Percentiles rank a stretch among this genome's conserved stretches.
Evolutionary conservation across 2,888 invertebrate species (phyloP).

Genomic region (Belgica antarctica): DNA sequence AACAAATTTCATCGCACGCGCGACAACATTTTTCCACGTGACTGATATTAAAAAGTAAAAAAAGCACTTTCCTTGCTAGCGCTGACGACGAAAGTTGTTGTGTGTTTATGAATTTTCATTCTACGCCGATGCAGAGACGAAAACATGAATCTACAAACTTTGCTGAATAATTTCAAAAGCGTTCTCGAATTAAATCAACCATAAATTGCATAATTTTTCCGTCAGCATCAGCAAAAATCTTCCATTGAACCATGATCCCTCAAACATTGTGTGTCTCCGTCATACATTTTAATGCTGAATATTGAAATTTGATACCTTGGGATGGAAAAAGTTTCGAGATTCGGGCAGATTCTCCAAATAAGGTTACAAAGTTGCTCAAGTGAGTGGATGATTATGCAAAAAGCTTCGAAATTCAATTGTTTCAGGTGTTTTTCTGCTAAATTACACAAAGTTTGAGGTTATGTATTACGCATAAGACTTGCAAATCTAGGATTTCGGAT

Average conservation of each 20-base stretch:
- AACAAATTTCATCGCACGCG: conserved; percentile 46
- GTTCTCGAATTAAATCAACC: neutral
- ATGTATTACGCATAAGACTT: too few species aligned
- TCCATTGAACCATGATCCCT: conserved; percentile 19
- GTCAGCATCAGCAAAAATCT: neutral
- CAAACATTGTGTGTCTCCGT: neutral
- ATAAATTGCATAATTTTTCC: conserved; percentile 22
- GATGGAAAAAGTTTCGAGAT: too few species aligned
- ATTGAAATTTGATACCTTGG: conserved; percentile 35
- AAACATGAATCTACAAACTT: too few species aligned
- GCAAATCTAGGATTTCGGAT: too few species aligned
- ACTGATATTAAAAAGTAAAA: conserved; percentile 46
- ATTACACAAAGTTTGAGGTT: too few species aligned
- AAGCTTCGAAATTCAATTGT: too few species aligned
- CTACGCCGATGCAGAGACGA: neutral
- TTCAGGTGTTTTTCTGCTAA: too few species aligned
- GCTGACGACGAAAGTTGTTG: too few species aligned
- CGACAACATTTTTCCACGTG: conserved; percentile 48
- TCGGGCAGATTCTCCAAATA: too few species aligned
- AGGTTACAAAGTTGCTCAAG: too few species aligned
- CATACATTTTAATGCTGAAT: conserved; percentile 36
- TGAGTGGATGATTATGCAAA: too few species aligned
- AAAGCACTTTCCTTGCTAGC: too few species aligned
- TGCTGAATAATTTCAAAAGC: neutral
- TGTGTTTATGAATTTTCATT: conserved; percentile 29